These are phyloP conservation scores for Antechinus stuartii DNA, from an alignment of 2,113 vertebrate species.

Conservation along the genomic window DNA sequence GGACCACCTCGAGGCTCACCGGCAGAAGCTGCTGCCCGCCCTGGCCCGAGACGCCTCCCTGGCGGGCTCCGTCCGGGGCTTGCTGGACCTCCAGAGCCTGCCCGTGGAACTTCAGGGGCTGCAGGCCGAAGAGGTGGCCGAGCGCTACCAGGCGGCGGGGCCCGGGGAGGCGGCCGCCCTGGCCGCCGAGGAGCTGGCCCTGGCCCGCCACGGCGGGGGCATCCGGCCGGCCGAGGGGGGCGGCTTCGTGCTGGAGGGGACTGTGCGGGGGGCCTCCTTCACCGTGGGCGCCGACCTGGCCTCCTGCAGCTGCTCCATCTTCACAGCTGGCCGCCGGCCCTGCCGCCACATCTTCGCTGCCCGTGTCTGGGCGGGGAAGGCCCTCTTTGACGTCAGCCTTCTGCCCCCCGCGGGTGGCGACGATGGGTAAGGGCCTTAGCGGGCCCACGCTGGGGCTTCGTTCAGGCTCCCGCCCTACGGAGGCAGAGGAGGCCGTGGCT, in stretches of 20 bases:
- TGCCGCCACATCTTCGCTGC: slow-evolving; percentile 58
- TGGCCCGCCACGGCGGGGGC: slow-evolving; percentile 5
- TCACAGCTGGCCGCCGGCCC: slow-evolving; percentile 24
- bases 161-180: not conserved
- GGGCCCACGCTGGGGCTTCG: not conserved
- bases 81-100: slow-evolving; percentile 49
- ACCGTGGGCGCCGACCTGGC: slow-evolving; percentile 41
- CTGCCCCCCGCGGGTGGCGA: not conserved
- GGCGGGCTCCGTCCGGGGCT: not conserved
- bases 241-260: slow-evolving; percentile 54
- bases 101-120: slow-evolving; percentile 8
- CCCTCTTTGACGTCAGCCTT: slow-evolving; percentile 45
- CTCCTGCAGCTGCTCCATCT: slow-evolving; percentile 62
- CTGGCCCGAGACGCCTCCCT: not conserved
- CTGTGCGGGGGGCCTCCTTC: slow-evolving; percentile 30
- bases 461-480: not conserved
- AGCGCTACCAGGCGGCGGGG: not conserved
- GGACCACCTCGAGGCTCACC: slow-evolving; percentile 41
- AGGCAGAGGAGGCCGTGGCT: not conserved
- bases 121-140: not conserved
- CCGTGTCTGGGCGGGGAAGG: slow-evolving; percentile 58
- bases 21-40: slow-evolving; percentile 13
- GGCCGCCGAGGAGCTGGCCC: slow-evolving; percentile 30
- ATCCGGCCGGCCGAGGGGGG: slow-evolving; percentile 19
- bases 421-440: not conserved